Conservation (phyloP, 2,888 invertebrate genomes). For the Megalurothrips usitatus region DNA sequence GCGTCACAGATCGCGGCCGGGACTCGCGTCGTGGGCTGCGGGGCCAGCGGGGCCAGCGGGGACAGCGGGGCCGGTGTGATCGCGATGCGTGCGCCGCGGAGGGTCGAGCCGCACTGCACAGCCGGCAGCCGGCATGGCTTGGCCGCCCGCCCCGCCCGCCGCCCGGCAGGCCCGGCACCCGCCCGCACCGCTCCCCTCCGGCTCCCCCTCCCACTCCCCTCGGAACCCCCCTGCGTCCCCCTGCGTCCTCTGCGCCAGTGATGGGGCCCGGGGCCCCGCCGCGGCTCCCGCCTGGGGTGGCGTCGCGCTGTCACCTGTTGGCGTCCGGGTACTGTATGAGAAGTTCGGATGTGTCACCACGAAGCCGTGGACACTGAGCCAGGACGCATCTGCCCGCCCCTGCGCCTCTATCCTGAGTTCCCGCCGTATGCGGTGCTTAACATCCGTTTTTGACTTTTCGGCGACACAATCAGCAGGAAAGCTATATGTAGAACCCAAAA, state of each 20-base stretch:
- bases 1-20: background rate
- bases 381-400: too few species aligned
- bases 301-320: background rate
- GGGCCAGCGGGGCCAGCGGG: background rate
- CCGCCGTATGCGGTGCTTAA: too few species aligned
- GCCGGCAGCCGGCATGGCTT: background rate
- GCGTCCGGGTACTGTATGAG: background rate
- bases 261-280: background rate
- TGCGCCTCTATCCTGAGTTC: too few species aligned
- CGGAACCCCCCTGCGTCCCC: background rate
- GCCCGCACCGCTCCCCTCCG: background rate
- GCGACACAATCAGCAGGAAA: too few species aligned
- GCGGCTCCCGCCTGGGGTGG: background rate
- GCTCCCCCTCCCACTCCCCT: slow-evolving; percentile 5
- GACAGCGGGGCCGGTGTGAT: background rate
- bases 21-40: background rate
- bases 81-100: background rate
- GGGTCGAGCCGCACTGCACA: slow-evolving; percentile 13
- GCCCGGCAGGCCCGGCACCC: background rate
- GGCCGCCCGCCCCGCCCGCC: background rate
- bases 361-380: too few species aligned
- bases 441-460: too few species aligned
- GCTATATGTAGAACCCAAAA: too few species aligned
- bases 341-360: too few species aligned
- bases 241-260: background rate